Evolutionary conservation across 2,888 invertebrate species (phyloP).

Genomic region (Drosophila neotestacea): DNA sequence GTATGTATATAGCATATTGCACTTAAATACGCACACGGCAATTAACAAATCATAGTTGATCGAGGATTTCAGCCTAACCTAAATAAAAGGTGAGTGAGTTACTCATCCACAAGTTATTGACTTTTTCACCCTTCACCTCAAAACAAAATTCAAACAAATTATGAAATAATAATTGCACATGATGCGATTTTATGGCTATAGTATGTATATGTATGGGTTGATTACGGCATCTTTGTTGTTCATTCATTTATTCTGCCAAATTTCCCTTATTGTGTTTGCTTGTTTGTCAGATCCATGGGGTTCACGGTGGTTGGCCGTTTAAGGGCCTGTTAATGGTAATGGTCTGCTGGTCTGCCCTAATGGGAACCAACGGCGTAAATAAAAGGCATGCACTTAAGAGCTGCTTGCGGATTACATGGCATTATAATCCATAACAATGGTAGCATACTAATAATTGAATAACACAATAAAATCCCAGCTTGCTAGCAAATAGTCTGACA

Average conservation of each 20-base stretch:
- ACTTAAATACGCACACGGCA: constrained; percentile 1
- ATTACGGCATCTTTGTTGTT: constrained; percentile 47
- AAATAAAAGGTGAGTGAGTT: constrained; percentile 18
- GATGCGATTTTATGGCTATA: constrained; percentile 62
- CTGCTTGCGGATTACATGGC: constrained; percentile 74
- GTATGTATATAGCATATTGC: too few species aligned
- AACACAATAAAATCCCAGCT: constrained; percentile 66
- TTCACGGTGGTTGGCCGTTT: constrained; percentile 63
- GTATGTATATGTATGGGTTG: constrained; percentile 36
- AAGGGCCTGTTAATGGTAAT: constrained; percentile 51
- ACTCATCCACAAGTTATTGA: constrained; percentile 71
- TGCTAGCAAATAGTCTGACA: constrained; percentile 2
- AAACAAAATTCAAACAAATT: constrained; percentile 69
- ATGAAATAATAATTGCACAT: constrained; percentile 82
- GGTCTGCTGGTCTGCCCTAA: constrained; percentile 60
- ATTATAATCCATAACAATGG: constrained; percentile 71
- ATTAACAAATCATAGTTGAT: constrained; percentile 21
- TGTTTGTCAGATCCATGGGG: constrained; percentile 1
- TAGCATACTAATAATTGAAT: constrained; percentile 75
- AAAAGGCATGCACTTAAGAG: constrained; percentile 77
- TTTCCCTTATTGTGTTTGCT: constrained; percentile 49
- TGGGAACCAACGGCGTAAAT: constrained; percentile 73
- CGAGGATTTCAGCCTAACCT: constrained; percentile 5
- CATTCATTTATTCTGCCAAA: constrained; percentile 52
- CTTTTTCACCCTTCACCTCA: constrained; percentile 78